Evolutionary conservation across 2,113 vertebrate species (phyloP), one percentile per base, ranked within the genome.

Genomic region (Oceanites oceanicus): DNA sequence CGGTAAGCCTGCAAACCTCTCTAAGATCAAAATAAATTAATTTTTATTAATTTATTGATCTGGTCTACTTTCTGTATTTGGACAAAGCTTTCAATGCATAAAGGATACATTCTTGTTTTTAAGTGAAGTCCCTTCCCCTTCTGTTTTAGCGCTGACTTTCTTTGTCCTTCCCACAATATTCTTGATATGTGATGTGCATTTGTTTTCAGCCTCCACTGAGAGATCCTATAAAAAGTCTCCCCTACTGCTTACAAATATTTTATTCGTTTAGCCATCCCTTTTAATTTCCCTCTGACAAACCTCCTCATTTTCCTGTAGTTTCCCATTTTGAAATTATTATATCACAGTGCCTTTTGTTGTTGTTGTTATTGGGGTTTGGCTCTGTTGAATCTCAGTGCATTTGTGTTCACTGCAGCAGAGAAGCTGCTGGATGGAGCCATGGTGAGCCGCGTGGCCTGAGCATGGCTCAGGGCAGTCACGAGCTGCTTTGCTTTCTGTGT

Each of bases 351-450:
- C 34, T 70, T 45, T 70, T 55, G 18, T 32, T 58, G 10, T 18
- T 49, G 11, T 3, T 67, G 21, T 0, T 72, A 40, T 0, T 47
- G 26, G 2, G 3, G 73, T 75, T 72, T 44, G 25, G 25, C 66
- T 75, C 56, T 44, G 23, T 17, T 79, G 67, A 36, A 47, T 47
- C 38, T 75, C 30, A 25, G 47, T 30, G 17, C 3, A 3, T 58
- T 59, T 83, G 47, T 78, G 47, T 61, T 91, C 36, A 6, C 72
- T 40, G 72, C 3, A 1, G 55, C 77, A 74, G 72, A 45, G 72
- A 56, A 50, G 27, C 40, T 72, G 58, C 71, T 87, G 76, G 76
- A 61, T 61, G 65, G 65, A 55, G 40, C 49, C 25, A 9, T 17
- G 34, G n/a, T 59, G 65, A 76, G n/a, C 20, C 4, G 47, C 26